These are phyloP conservation scores for Sturnira hondurensis DNA, from an alignment of 2,113 vertebrate genomes.

Conservation along the genomic window DNA sequence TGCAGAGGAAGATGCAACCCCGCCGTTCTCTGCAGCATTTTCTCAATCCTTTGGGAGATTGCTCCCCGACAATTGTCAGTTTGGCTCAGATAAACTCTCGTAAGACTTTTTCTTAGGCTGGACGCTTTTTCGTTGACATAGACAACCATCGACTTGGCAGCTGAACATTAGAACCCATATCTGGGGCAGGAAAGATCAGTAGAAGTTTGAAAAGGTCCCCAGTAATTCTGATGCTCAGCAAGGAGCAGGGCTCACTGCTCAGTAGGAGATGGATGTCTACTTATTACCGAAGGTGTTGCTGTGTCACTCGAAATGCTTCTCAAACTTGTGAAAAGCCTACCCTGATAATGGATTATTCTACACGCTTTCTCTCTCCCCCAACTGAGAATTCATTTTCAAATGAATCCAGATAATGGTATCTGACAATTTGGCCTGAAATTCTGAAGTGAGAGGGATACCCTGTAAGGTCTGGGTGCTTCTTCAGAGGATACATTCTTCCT, in stretches of 20 bases:
- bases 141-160: neutral
- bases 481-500: neutral
- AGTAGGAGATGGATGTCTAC: neutral
- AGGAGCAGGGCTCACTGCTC: neutral
- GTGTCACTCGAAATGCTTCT: neutral
- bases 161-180: neutral
- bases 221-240: neutral
- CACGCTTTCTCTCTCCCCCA: neutral
- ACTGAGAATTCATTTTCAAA: neutral
- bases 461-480: neutral
- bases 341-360: neutral
- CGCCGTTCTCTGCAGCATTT: neutral
- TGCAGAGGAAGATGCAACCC: neutral
- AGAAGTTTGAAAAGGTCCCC: neutral
- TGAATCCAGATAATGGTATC: neutral
- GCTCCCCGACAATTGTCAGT: neutral
- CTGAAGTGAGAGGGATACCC: neutral
- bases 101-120: neutral
- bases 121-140: neutral
- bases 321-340: neutral
- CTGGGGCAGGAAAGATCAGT: neutral
- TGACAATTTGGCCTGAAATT: neutral
- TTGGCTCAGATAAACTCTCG: neutral
- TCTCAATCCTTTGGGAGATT: neutral
- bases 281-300: neutral